phyloP scores from a whole-genome alignment of 2,888 invertebrate species.

The Xylophagus ater region DNA sequence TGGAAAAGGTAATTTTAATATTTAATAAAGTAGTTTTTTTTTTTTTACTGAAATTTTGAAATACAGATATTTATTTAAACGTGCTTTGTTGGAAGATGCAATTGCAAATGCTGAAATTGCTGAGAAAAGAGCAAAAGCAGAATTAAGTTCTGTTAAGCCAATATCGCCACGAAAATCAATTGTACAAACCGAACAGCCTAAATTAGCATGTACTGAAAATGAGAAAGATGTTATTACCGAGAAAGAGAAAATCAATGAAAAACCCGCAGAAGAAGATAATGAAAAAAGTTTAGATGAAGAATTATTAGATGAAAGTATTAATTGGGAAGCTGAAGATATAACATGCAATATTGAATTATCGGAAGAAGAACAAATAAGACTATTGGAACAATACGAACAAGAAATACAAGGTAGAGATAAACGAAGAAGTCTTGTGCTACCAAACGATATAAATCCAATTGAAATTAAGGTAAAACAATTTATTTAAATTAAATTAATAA shows the following conservation, averaged over 20 bases:
- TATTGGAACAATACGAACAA: conserved; percentile 56
- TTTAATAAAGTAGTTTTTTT: neutral
- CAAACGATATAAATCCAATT: conserved; percentile 4
- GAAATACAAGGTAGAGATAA: conserved; percentile 40
- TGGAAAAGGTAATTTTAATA: conserved; percentile 54
- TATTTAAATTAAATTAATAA: conserved; percentile 1
- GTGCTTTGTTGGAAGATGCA: conserved; percentile 64
- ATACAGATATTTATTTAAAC: conserved; percentile 61
- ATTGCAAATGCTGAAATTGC: conserved; percentile 54
- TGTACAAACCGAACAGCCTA: conserved; percentile 20
- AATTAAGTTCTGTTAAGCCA: conserved; percentile 14
- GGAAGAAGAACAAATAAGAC: conserved; percentile 57
- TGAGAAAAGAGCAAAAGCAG: conserved; percentile 39
- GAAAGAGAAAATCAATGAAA: neutral
- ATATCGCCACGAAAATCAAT: conserved; percentile 15
- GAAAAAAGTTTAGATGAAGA: conserved; percentile 16
- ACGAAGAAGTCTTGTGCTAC: conserved; percentile 14
- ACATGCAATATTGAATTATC: conserved; percentile 53
- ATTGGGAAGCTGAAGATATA: conserved; percentile 52
- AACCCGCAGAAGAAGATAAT: conserved; percentile 6
- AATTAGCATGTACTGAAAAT: conserved; percentile 11
- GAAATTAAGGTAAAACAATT: conserved; percentile 4
- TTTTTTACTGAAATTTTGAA: conserved; percentile 4
- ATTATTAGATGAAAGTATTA: conserved; percentile 31
- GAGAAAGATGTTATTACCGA: conserved; percentile 2